phyloP scores from a whole-genome alignment of 2,888 invertebrate species.

The Yponomeuta malinellus region DNA sequence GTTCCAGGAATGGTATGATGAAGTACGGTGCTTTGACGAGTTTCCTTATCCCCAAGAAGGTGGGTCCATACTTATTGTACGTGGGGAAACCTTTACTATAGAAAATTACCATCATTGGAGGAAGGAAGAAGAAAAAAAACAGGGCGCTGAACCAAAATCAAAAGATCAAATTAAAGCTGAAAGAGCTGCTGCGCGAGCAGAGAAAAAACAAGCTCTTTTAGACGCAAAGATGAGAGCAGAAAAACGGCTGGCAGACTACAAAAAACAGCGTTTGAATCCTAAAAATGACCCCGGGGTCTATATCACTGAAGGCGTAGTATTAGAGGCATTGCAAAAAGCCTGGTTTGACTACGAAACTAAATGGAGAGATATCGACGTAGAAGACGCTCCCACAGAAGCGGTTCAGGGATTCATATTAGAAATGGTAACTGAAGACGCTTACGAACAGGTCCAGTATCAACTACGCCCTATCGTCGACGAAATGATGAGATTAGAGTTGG shows the following conservation, averaged over 20 bases:
- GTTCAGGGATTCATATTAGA: conserved; percentile 78
- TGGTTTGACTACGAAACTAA: conserved; percentile 51
- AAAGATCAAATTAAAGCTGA: conserved; percentile 68
- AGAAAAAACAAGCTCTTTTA: conserved; percentile 47
- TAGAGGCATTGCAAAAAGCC: conserved; percentile 34
- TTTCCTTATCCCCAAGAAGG: conserved; percentile 84
- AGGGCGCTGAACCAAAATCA: conserved; percentile 52
- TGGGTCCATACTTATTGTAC: conserved; percentile 77
- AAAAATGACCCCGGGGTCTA: conserved; percentile 61
- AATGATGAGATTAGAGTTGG: conserved; percentile 76
- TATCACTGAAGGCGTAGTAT: conserved; percentile 36
- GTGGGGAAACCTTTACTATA: conserved; percentile 76
- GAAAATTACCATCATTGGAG: conserved; percentile 73
- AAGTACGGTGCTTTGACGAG: conserved; percentile 78
- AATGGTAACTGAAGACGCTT: conserved; percentile 79
- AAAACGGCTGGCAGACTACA: conserved; percentile 59
- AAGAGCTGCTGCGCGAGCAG: conserved; percentile 53
- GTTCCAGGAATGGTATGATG: conserved; percentile 80
- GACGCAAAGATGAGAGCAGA: conserved; percentile 49
- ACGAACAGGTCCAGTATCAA: conserved; percentile 78
- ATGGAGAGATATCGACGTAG: conserved; percentile 54
- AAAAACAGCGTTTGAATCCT: conserved; percentile 62
- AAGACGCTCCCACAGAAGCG: conserved; percentile 71
- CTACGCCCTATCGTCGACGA: conserved; percentile 82
- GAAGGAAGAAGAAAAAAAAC: conserved; percentile 44